Base-by-base conservation (phyloP, 2,113 vertebrate genomes). In the Vulpes ferrilata region DNA sequence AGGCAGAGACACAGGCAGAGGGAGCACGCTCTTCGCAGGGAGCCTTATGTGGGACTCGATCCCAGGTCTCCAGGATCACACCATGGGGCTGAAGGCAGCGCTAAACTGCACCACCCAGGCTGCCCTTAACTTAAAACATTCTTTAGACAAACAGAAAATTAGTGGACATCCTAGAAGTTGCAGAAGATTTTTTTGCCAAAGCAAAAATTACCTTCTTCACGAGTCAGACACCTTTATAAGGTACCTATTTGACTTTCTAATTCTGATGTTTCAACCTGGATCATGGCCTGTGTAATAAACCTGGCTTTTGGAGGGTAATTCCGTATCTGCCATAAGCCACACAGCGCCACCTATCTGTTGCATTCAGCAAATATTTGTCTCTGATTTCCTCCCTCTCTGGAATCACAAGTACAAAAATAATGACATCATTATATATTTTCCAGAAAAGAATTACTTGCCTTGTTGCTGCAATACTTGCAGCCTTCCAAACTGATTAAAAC, bases 401-500 rank as follows among this genome's bases (percentile, higher is more conserved):
- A 98, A 95, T 98, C 95, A 64, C 30, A 82, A 98, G 98, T 98
- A 98, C 96, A 97, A 98, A 98, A 98, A 98, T 98, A 98, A 98
- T 98, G 98, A 99, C 98, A 98, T 98, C 98, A 98, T 98, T 98
- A 97, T 98, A 93, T 97, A 98, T 98, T 97, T 98, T 97, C 96
- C 97, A 97, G 97, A 96, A 98, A 98, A 98, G 98, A 98, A 98
- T 97, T 97, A 96, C 97, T 96, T 98, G 98, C 98, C 88, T 92
- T 73, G 11, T 98, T 98, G 90, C 95, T 98, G 64, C 55, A 96
- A 85, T 98, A 97, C 27, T 74, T 93, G 81, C 93, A 95, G 95
- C 98, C 96, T 98, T 97, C 97, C 97, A 98, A 98, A 97, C 27
- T 97, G 91, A 98, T 95, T 97, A 98, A 98, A 98, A 98, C 91